Percentiles rank a stretch among this genome's conserved stretches.
phyloP scores from a whole-genome alignment of 2,797 vertebrate genomes.

The Coranthus polyacanthus region DNA sequence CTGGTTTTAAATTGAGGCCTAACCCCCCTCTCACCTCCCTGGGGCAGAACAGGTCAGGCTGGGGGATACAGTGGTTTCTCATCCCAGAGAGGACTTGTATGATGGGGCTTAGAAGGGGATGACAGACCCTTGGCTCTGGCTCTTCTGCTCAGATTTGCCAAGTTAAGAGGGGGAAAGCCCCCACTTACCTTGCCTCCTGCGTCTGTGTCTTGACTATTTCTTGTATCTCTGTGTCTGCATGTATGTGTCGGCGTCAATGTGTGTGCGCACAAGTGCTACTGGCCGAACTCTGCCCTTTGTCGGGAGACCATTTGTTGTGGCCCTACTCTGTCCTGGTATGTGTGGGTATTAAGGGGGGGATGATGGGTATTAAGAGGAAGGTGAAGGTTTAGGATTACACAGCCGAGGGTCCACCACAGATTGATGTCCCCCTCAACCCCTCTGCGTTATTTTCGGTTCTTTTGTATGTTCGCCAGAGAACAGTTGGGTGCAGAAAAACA shows the following conservation, averaged over 20 bases:
- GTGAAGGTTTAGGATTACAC: constrained; percentile 87
- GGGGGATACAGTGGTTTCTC: constrained; percentile 55
- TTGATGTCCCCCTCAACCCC: constrained; percentile 84
- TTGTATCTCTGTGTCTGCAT: constrained; percentile 21
- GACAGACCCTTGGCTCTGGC: constrained; percentile 70
- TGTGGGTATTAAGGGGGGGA: constrained; percentile 79
- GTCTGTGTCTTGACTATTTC: constrained; percentile 29
- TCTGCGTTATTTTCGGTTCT: constrained; percentile 84
- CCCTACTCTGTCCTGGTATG: constrained; percentile 83
- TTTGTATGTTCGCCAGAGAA: constrained; percentile 85
- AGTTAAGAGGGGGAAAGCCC: constrained; percentile 63
- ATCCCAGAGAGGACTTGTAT: constrained; percentile 49
- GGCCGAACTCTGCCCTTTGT: constrained; percentile 87
- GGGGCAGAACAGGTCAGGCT: constrained; percentile 41
- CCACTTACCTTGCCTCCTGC: constrained; percentile 43
- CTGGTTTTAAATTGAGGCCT: constrained; percentile 73
- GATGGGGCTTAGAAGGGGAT: constrained; percentile 54
- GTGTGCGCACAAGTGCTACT: constrained; percentile 60
- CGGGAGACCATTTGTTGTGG: constrained; percentile 87
- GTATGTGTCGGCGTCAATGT: constrained; percentile 27
- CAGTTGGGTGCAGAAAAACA: constrained; percentile 64
- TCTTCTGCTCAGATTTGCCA: constrained; percentile 72
- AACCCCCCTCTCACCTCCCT: constrained; percentile 10
- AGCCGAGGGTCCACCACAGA: constrained; percentile 75
- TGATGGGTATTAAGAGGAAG: constrained; percentile 83